A percentile compares a stretch with the other conserved stretches of the same genome.
Evolutionary conservation across 1,140 invertebrate species (phyloP).

Genomic region (Caerostris extrusa): DNA sequence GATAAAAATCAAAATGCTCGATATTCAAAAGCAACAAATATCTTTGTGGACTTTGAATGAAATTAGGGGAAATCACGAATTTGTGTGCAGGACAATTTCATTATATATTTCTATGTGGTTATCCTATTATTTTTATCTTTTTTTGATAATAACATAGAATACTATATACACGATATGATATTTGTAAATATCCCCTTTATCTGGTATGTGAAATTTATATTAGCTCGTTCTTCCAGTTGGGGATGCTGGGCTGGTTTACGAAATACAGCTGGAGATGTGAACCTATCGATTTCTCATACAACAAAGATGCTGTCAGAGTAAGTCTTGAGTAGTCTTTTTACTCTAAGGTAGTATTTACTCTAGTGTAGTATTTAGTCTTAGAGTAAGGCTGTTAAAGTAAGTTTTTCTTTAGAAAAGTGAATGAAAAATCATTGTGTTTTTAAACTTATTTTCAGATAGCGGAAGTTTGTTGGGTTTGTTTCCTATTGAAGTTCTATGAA

Average conservation of each 20-base stretch:
- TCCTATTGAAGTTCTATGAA: slow-evolving; percentile 97
- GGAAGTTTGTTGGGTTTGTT: slow-evolving; percentile 96
- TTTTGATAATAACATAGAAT: too few relatives aligned
- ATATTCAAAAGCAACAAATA: too few relatives aligned
- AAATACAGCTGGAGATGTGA: slow-evolving; percentile 92
- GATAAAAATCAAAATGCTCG: too few relatives aligned
- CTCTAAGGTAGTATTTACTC: neutral
- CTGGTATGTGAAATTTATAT: too few relatives aligned
- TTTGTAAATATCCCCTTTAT: too few relatives aligned
- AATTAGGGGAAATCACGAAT: too few relatives aligned
- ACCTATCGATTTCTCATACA: slow-evolving; percentile 92
- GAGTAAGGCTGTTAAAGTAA: neutral
- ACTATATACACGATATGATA: too few relatives aligned
- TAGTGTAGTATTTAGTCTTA: neutral
- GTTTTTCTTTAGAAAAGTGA: neutral
- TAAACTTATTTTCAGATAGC: slow-evolving; percentile 87
- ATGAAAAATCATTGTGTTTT: neutral
- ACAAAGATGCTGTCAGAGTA: slow-evolving; percentile 87
- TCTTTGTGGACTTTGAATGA: too few relatives aligned
- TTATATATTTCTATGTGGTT: too few relatives aligned
- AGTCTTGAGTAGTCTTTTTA: slow-evolving; percentile 81
- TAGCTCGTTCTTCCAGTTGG: slow-evolving; percentile 4
- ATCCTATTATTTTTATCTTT: too few relatives aligned
- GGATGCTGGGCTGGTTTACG: slow-evolving; percentile 76
- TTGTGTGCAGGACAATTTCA: too few relatives aligned